Percentiles rank a stretch among this genome's conserved stretches.
Conservation (phyloP, 2,113 vertebrate species). For the Laterallus jamaicensis region DNA sequence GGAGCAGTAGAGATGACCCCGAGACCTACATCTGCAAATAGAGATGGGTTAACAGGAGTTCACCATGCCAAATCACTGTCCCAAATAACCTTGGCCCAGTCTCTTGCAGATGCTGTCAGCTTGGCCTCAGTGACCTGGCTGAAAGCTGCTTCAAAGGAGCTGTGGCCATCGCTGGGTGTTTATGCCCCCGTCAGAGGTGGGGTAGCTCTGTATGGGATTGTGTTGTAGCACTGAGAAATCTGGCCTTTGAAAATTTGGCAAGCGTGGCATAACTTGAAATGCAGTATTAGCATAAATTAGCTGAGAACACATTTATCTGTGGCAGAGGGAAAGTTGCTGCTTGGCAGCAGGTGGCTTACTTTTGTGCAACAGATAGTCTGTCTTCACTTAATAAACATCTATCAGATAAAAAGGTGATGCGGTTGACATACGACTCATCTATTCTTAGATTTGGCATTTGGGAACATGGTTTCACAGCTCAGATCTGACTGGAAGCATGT, state of each 20-base stretch:
- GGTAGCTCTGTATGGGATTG: not conserved
- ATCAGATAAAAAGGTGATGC: conserved; percentile 39
- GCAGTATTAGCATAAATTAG: conserved; percentile 24
- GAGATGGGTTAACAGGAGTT: not conserved
- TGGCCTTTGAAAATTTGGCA: conserved; percentile 5
- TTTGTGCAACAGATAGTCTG: conserved; percentile 22
- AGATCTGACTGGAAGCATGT: not conserved
- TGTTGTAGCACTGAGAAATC: not conserved
- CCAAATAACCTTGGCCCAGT: not conserved
- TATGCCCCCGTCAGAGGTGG: not conserved
- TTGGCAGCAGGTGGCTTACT: conserved; percentile 44
- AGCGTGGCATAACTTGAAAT: not conserved
- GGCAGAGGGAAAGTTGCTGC: conserved; percentile 29
- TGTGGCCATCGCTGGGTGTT: not conserved
- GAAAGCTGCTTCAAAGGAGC: not conserved
- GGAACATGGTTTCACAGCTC: not conserved
- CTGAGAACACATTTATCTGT: conserved; percentile 5
- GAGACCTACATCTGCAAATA: accelerated
- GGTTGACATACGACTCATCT: conserved; percentile 54
- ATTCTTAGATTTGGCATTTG: conserved; percentile 64
- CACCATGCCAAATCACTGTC: not conserved
- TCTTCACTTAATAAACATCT: conserved; percentile 47
- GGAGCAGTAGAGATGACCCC: not conserved
- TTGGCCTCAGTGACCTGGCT: not conserved
- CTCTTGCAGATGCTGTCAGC: not conserved